Evolutionary conservation across 2,113 vertebrate genomes (phyloP).

Genomic region (Rhinogobius similis): DNA sequence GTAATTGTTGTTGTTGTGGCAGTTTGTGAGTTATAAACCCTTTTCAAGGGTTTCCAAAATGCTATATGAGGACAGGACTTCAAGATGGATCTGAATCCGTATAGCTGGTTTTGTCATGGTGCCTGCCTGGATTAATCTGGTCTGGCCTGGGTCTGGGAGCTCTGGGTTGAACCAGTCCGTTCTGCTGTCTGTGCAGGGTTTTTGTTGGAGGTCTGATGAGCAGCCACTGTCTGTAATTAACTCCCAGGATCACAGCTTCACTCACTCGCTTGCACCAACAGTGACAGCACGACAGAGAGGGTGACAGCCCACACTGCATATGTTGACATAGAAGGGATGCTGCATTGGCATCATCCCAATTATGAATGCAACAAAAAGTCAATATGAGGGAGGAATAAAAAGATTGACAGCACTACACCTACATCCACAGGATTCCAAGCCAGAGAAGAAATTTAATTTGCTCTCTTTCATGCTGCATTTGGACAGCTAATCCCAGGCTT

Average conservation of each 20-base stretch:
- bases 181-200: conserved; percentile 81
- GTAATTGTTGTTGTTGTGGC: no score
- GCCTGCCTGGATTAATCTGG: conserved; percentile 42
- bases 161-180: conserved; percentile 73
- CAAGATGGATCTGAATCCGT: neutral
- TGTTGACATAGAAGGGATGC: conserved; percentile 44
- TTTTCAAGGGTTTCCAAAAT: neutral
- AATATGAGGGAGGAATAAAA: neutral
- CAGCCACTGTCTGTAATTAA: conserved; percentile 79
- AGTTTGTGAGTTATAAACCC: no score
- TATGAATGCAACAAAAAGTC: conserved; percentile 19
- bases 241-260: conserved; percentile 77
- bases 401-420: conserved; percentile 26
- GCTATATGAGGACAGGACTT: neutral
- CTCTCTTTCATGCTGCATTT: conserved; percentile 63
- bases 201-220: conserved; percentile 77
- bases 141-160: conserved; percentile 56
- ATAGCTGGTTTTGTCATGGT: conserved; percentile 20
- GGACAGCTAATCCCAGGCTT: no score
- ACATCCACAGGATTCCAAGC: conserved; percentile 34
- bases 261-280: conserved; percentile 72
- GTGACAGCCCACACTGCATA: conserved; percentile 38
- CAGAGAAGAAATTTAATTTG: conserved; percentile 54
- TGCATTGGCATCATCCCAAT: conserved; percentile 25
- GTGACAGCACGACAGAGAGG: conserved; percentile 41